Conservation (phyloP, 2,888 invertebrate species). For the Lutraria lutraria region DNA sequence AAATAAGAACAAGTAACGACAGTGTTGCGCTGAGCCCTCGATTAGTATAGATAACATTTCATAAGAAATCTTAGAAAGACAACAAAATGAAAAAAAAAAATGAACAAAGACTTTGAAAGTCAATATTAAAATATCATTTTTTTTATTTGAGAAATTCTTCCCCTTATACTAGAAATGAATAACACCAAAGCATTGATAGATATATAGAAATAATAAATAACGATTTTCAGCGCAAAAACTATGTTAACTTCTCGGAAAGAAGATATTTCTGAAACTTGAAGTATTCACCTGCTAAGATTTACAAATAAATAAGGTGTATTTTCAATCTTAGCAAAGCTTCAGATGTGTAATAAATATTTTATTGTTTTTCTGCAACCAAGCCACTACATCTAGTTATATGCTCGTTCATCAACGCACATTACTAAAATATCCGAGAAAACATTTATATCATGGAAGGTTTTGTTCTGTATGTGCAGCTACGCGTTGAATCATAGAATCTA, state of each 20-base stretch:
- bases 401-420: not conserved
- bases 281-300: not conserved
- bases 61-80: too few relatives aligned
- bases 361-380: slow-evolving; percentile 1
- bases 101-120: too few relatives aligned
- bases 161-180: too few relatives aligned
- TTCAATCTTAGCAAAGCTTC: not conserved
- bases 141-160: too few relatives aligned
- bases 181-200: too few relatives aligned
- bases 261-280: not conserved
- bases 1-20: too few relatives aligned
- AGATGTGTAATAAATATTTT: slow-evolving; percentile 15
- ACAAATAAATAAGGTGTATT: not conserved
- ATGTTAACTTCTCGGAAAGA: not conserved
- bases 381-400: slow-evolving; percentile 1
- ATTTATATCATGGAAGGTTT: not conserved
- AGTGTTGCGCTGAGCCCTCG: too few relatives aligned
- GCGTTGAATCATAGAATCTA: not conserved
- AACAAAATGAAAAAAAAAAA: too few relatives aligned
- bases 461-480: not conserved
- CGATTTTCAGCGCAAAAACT: not conserved
- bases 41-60: too few relatives aligned
- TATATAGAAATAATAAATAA: too few relatives aligned
- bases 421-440: not conserved
- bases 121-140: too few relatives aligned